These are phyloP conservation scores for Drosophila orosa DNA, from an alignment of 1,140 invertebrate species.

Conservation along the genomic window DNA sequence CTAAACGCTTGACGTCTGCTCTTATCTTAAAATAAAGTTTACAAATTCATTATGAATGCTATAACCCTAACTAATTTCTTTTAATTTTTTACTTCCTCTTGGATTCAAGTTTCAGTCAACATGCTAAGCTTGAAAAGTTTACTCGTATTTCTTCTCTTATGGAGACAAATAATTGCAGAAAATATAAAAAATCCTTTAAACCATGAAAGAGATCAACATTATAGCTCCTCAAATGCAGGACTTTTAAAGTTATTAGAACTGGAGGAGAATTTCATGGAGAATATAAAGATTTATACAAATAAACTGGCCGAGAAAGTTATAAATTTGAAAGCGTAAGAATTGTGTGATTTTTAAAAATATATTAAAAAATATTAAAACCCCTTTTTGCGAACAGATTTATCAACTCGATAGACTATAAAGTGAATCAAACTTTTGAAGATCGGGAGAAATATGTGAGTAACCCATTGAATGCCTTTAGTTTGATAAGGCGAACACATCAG, in stretches of 20 bases:
- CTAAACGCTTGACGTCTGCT: not conserved
- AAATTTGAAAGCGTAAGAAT: conserved; percentile 23
- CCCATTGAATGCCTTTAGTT: conserved; percentile 49
- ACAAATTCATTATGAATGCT: conserved; percentile 11
- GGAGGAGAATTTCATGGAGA: conserved; percentile 10
- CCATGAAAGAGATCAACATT: not conserved
- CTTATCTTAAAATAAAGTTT: conserved; percentile 4
- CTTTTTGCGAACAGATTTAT: conserved; percentile 2
- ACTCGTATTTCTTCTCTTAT: conserved; percentile 4
- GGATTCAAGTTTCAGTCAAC: conserved; percentile 10
- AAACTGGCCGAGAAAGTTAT: conserved; percentile 23
- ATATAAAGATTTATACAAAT: conserved; percentile 15
- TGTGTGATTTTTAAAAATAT: not conserved
- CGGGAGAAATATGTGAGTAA: conserved; percentile 51
- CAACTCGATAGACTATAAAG: conserved; percentile 1
- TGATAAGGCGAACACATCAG: conserved; percentile 47
- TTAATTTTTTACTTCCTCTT: too few relatives aligned
- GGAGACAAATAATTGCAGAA: not conserved
- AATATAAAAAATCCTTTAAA: not conserved
- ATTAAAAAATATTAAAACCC: too few relatives aligned
- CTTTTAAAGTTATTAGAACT: conserved; percentile 15
- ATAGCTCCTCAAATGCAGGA: conserved; percentile 14
- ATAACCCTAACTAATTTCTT: not conserved
- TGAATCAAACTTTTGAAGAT: not conserved
- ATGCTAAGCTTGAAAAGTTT: conserved; percentile 2